Percentiles rank a stretch among this genome's conserved stretches.
These are phyloP conservation scores for Sebastes nivosus DNA, from an alignment of 2,797 vertebrate genomes.

Conservation along the genomic window DNA sequence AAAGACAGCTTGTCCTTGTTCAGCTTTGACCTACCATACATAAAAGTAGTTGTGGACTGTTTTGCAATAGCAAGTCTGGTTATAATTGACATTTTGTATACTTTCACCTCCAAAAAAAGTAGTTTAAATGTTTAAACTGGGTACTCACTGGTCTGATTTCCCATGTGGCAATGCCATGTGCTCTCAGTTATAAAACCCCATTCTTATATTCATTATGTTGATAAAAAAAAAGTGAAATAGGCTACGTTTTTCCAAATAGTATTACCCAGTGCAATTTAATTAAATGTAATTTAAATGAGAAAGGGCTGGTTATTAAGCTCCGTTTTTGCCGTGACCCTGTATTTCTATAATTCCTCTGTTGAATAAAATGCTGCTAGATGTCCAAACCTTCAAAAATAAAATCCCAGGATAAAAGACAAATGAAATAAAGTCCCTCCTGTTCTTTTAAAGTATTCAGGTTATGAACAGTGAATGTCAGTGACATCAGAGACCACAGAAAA, in stretches of 20 bases:
- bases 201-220: not conserved
- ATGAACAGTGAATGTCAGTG: constrained; percentile 11
- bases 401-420: not conserved
- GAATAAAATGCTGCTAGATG: not conserved
- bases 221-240: not conserved
- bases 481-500: not conserved
- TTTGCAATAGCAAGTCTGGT: not conserved
- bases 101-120: not conserved
- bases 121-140: not conserved
- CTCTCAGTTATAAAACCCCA: not conserved
- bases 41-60: not conserved
- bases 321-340: not conserved
- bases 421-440: not conserved
- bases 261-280: not conserved
- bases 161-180: not conserved
- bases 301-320: not conserved
- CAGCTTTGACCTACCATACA: not conserved
- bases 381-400: not conserved
- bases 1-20: not conserved
- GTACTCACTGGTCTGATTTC: not conserved
- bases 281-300: not conserved
- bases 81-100: not conserved
- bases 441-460: not conserved
- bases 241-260: not conserved
- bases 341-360: not conserved